These are phyloP conservation scores for Notolepis coatsorum DNA, from an alignment of 2,797 vertebrate species.

Conservation along the genomic window DNA sequence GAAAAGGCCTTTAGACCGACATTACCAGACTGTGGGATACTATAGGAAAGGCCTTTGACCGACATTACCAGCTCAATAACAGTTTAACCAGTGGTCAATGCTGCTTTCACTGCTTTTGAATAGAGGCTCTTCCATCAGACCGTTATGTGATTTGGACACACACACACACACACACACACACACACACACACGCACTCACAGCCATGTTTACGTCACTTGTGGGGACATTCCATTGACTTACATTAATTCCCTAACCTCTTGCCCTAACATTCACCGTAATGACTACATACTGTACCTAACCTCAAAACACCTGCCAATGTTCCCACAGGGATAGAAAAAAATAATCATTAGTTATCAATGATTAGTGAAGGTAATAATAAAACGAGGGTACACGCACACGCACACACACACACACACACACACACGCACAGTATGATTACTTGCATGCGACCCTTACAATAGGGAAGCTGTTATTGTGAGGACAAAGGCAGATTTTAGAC, in stretches of 20 bases:
- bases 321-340: too few relatives aligned
- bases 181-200: too few relatives aligned
- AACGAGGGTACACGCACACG: background rate
- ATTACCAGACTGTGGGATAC: slow-evolving; percentile 11
- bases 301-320: too few relatives aligned
- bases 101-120: slow-evolving; percentile 16
- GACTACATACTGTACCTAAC: too few relatives aligned
- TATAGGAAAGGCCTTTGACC: slow-evolving; percentile 14
- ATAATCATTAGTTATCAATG: too few relatives aligned
- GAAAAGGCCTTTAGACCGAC: slow-evolving; percentile 14
- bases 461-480: background rate
- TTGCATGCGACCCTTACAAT: background rate
- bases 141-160: background rate
- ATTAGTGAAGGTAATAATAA: too few relatives aligned
- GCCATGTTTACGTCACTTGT: too few relatives aligned
- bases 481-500: background rate
- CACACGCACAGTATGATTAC: background rate
- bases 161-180: too few relatives aligned
- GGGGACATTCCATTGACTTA: too few relatives aligned
- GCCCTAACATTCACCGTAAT: too few relatives aligned
- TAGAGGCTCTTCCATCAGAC: slow-evolving; percentile 4
- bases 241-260: too few relatives aligned
- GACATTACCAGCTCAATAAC: slow-evolving; percentile 26
- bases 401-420: background rate
- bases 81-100: slow-evolving; percentile 11